Base-by-base conservation (phyloP, 2,888 invertebrate species). In the Ethmia dodecea region DNA sequence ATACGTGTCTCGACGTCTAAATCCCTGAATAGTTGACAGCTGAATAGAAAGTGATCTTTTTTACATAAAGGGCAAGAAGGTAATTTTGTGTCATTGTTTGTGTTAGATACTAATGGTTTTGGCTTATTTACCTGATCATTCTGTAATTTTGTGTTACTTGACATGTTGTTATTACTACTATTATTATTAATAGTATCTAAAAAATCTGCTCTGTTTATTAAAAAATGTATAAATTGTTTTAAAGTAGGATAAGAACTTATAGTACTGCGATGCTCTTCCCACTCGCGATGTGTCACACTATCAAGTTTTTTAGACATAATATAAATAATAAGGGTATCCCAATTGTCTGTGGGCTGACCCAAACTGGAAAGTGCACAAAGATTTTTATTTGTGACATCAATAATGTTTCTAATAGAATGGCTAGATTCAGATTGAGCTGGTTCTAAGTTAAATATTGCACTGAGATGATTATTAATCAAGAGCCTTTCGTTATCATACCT, bases 301-400 rank as follows among this genome's bases (percentile, higher is more conserved):
- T 37, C 31, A 2, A 37, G 13, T 28, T 37, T 31, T 2, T 14
- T 12, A 5, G 15, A 11, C 2, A 37, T 12, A 3, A 37, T 24
- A 13, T 29, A 29, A 10, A 33, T 37, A 6, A 37, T 32, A 11
- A 37, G 15, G 4, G 29, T 33, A 13, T 33, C 37, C 37, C 37
- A 37, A 2, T 12, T 9, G 4, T 29, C 13, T 2, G 18, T 29
- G 6, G 32, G 32, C 13, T 33, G 18, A 9, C 32, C 32, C 2
- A 37, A 9, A n/a, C 11, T 29, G 12, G 13, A 12, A 8, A 37
- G 13, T 13, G 37, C 32, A 1, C 37, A 24, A 9, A 37, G 11
- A 13, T 37, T 32, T 29, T 32, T 32, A 6, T n/a, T 25, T n/a
- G 24, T 15, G 4, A 10, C 13, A 25, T 37, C 37, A 12, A 37